Evolutionary conservation across 1,140 invertebrate genomes (phyloP).

Genomic region (Ceratina japonica): DNA sequence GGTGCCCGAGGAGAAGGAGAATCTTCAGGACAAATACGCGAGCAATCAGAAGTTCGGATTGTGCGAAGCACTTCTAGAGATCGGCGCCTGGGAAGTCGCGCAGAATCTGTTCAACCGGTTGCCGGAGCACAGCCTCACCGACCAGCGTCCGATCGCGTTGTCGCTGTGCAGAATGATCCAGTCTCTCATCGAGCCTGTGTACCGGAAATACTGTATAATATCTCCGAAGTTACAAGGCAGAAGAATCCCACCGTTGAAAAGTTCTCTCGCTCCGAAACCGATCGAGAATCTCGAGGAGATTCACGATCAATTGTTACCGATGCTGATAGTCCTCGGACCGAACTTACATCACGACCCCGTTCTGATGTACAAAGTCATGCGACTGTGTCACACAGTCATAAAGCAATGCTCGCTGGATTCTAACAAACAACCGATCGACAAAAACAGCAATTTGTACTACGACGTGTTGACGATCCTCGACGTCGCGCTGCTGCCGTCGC

Average conservation of each 20-base stretch:
- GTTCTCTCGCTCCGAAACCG: conserved; percentile 82
- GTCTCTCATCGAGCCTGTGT: conserved; percentile 92
- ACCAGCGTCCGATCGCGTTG: conserved; percentile 88
- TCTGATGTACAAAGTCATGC: conserved; percentile 92
- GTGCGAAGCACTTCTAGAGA: conserved; percentile 91
- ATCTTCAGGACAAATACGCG: conserved; percentile 83
- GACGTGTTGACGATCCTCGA: conserved; percentile 93
- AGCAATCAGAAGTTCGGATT: conserved; percentile 97
- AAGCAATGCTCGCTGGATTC: conserved; percentile 74
- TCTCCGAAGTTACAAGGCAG: conserved; percentile 84
- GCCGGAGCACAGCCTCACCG: conserved; percentile 89
- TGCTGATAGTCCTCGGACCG: conserved; percentile 92
- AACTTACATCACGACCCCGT: conserved; percentile 93
- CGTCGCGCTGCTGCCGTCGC: conserved; percentile 91
- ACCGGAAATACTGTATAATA: conserved; percentile 89
- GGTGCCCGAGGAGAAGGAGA: conserved; percentile 87
- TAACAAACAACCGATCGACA: conserved; percentile 73
- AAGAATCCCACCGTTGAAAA: conserved; percentile 81
- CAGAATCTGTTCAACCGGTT: conserved; percentile 88
- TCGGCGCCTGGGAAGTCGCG: conserved; percentile 95
- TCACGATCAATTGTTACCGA: conserved; percentile 89
- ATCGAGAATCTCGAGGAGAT: conserved; percentile 86
- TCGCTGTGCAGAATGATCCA: conserved; percentile 91
- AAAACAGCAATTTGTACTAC: conserved; percentile 82
- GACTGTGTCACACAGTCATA: conserved; percentile 81